phyloP scores from a whole-genome alignment of 1,140 invertebrate genomes.

The Drosophila chauvacae region DNA sequence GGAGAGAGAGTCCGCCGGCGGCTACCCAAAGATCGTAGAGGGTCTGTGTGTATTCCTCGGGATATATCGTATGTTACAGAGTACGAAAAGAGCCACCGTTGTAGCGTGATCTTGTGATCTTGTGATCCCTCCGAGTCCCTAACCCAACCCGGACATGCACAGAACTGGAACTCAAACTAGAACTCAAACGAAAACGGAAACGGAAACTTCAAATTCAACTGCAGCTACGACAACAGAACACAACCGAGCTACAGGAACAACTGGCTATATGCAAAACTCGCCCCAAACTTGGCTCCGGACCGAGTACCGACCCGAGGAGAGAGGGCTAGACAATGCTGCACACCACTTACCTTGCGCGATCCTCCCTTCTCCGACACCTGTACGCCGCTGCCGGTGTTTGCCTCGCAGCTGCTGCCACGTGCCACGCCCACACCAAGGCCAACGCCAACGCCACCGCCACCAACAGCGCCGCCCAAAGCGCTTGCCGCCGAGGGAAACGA shows the following conservation, averaged over 20 bases:
- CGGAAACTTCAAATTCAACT: slow-evolving; percentile 20
- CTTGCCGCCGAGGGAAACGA: slow-evolving; percentile 80
- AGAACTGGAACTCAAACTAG: slow-evolving; percentile 32
- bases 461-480: slow-evolving; percentile 53
- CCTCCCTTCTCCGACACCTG: slow-evolving; percentile 78
- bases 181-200: slow-evolving; percentile 18
- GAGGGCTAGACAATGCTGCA: not conserved
- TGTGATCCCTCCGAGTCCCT: not conserved
- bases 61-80: slow-evolving; percentile 25
- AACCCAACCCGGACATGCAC: slow-evolving; percentile 55
- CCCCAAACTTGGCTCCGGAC: slow-evolving; percentile 7
- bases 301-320: not conserved
- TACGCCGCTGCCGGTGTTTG: slow-evolving; percentile 51
- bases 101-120: slow-evolving; percentile 1
- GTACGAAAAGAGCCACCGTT: slow-evolving; percentile 6
- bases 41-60: slow-evolving; percentile 9
- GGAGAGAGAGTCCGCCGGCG: slow-evolving; percentile 24
- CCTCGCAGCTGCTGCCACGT: slow-evolving; percentile 60
- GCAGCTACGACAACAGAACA: slow-evolving; percentile 51
- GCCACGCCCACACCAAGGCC: slow-evolving; percentile 41
- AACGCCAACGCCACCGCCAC: slow-evolving; percentile 25
- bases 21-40: slow-evolving; percentile 4
- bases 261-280: slow-evolving; percentile 15
- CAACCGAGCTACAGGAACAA: slow-evolving; percentile 27
- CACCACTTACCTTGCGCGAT: slow-evolving; percentile 77